A percentile compares a stretch with the other conserved stretches of the same genome.
phyloP scores from a whole-genome alignment of 2,797 vertebrate species.

The Alcedo atthis region DNA sequence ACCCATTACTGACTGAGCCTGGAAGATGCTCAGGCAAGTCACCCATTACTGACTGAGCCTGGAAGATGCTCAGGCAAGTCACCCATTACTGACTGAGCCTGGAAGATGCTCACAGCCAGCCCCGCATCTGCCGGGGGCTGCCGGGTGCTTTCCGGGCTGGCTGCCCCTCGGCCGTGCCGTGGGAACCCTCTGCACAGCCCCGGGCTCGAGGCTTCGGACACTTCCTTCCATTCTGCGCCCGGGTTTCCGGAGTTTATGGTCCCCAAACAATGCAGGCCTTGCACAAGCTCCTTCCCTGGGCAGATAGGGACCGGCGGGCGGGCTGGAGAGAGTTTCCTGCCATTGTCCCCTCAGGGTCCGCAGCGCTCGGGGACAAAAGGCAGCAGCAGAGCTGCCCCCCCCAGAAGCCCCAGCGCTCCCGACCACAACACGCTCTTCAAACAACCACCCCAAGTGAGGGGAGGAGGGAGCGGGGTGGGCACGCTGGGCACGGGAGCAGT shows the following conservation, averaged over 20 bases:
- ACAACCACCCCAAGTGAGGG: fast-evolving
- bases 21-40: too few relatives aligned
- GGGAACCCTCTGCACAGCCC: constrained; percentile 61
- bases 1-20: too few relatives aligned
- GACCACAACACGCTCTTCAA: not conserved
- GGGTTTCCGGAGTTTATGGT: constrained; percentile 78
- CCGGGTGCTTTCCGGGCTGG: not conserved
- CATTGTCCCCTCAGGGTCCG: constrained; percentile 50
- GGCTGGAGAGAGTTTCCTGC: constrained; percentile 71
- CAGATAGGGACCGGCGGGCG: constrained; percentile 45
- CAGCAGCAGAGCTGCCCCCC: not conserved
- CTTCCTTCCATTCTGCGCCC: constrained; percentile 78
- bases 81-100: fast-evolving
- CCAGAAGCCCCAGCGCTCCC: not conserved
- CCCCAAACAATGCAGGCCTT: constrained; percentile 72
- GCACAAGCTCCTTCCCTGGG: constrained; percentile 20
- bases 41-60: too few relatives aligned
- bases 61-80: too few relatives aligned
- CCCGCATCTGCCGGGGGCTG: not conserved
- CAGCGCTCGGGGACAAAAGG: constrained; percentile 44
- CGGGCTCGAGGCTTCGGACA: not conserved
- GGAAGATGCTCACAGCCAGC: not conserved
- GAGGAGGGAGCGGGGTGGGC: not conserved
- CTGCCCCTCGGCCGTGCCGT: constrained; percentile 45
- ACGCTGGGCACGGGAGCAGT: fast-evolving